Conservation (phyloP, 1,140 invertebrate genomes). For the Bombus sibiricus region DNA sequence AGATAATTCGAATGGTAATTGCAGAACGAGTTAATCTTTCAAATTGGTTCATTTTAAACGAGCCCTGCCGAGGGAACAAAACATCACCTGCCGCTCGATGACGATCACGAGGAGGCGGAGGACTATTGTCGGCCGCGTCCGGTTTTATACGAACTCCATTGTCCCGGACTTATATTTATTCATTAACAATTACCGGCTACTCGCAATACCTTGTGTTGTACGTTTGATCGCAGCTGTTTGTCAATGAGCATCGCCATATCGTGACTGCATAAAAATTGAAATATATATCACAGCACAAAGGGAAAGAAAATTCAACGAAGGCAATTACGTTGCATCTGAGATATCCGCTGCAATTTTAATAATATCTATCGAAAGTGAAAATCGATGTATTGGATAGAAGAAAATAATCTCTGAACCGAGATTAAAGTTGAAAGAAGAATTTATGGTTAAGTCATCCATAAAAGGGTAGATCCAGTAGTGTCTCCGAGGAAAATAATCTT, state of each 20-base stretch:
- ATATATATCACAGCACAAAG: not conserved
- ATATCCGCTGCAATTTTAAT: not conserved
- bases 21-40: slow-evolving; percentile 58
- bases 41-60: slow-evolving; percentile 64
- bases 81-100: slow-evolving; percentile 69
- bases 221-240: slow-evolving; percentile 55
- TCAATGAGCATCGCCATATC: slow-evolving; percentile 36
- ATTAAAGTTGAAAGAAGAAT: slow-evolving; percentile 19
- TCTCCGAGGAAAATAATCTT: slow-evolving; percentile 74
- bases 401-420: slow-evolving; percentile 15
- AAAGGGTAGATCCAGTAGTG: slow-evolving; percentile 73
- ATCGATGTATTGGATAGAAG: not conserved
- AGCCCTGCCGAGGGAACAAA: slow-evolving; percentile 52
- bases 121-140: slow-evolving; percentile 70
- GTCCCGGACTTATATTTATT: slow-evolving; percentile 74
- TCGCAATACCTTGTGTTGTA: slow-evolving; percentile 54
- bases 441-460: slow-evolving; percentile 71
- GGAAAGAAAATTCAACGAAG: not conserved
- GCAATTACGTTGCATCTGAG: not conserved
- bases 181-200: slow-evolving; percentile 73
- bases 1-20: slow-evolving; percentile 37
- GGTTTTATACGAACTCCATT: slow-evolving; percentile 66
- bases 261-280: slow-evolving; percentile 43
- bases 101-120: slow-evolving; percentile 52
- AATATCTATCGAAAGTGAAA: not conserved